Conservation (phyloP, 2,888 invertebrate species). For the Unio pictorum region DNA sequence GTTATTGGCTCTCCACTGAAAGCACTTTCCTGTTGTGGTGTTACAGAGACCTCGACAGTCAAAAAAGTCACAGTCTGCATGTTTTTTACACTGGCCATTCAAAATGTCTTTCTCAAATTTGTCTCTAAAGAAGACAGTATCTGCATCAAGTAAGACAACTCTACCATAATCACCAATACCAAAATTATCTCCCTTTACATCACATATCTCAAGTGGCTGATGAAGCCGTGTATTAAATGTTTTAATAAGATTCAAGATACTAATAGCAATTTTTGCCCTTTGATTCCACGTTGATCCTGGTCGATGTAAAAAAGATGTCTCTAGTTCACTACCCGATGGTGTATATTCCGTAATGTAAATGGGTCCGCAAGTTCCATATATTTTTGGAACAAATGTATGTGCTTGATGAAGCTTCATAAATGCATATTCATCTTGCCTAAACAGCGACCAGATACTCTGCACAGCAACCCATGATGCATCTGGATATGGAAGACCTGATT, state of each 20-base stretch:
- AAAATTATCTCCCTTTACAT: slow-evolving; percentile 80
- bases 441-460: slow-evolving; percentile 75
- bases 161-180: slow-evolving; percentile 73
- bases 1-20: slow-evolving; percentile 76
- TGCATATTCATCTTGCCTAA: slow-evolving; percentile 81
- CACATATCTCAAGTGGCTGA: slow-evolving; percentile 80
- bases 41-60: slow-evolving; percentile 80
- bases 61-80: slow-evolving; percentile 80
- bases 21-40: slow-evolving; percentile 74
- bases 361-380: slow-evolving; percentile 80
- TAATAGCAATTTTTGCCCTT: slow-evolving; percentile 60
- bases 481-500: slow-evolving; percentile 1
- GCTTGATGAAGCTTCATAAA: slow-evolving; percentile 77
- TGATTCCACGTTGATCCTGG: slow-evolving; percentile 47
- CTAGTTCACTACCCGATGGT: slow-evolving; percentile 44
- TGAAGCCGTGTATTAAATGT: slow-evolving; percentile 76
- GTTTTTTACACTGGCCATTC: slow-evolving; percentile 73
- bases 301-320: slow-evolving; percentile 36
- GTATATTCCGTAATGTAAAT: slow-evolving; percentile 80
- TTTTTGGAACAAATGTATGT: slow-evolving; percentile 78
- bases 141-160: slow-evolving; percentile 77
- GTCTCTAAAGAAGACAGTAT: slow-evolving; percentile 77
- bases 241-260: slow-evolving; percentile 78
- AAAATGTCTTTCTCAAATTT: slow-evolving; percentile 38
- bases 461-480: slow-evolving; percentile 20